phyloP scores from a whole-genome alignment of 1,140 invertebrate genomes.

The Ditylenchus dipsaci region DNA sequence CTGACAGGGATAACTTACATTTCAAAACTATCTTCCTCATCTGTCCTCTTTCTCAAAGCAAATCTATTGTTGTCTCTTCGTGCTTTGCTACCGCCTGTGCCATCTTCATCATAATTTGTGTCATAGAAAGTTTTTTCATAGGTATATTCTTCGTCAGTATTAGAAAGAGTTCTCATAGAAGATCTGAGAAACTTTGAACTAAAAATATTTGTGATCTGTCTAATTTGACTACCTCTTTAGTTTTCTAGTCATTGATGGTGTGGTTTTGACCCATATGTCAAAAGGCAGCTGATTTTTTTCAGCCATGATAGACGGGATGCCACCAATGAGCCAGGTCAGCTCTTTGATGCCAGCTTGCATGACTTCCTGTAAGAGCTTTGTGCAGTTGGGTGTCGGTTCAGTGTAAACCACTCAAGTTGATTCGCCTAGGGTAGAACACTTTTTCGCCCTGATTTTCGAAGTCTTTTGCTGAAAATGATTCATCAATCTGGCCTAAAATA shows the following conservation, averaged over 20 bases:
- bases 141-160: not conserved
- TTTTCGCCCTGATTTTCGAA: not conserved
- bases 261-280: not conserved
- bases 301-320: not conserved
- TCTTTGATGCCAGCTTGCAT: not conserved
- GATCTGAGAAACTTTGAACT: too few relatives aligned
- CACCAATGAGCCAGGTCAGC: not conserved
- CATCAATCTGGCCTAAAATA: too few relatives aligned
- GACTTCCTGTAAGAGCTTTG: not conserved
- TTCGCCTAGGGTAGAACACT: not conserved
- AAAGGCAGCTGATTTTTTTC: not conserved
- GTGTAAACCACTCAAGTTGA: not conserved
- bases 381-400: not conserved
- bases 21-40: not conserved
- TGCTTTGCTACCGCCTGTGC: not conserved
- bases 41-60: not conserved
- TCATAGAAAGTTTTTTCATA: not conserved
- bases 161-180: not conserved
- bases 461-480: not conserved
- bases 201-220: too few relatives aligned
- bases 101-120: not conserved
- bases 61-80: not conserved
- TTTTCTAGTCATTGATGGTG: not conserved
- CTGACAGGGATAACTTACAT: not conserved
- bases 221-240: not conserved